Evolutionary conservation across 2,888 invertebrate species (phyloP), one percentile per base, ranked within the genome.

Genomic region (Seira ritae): DNA sequence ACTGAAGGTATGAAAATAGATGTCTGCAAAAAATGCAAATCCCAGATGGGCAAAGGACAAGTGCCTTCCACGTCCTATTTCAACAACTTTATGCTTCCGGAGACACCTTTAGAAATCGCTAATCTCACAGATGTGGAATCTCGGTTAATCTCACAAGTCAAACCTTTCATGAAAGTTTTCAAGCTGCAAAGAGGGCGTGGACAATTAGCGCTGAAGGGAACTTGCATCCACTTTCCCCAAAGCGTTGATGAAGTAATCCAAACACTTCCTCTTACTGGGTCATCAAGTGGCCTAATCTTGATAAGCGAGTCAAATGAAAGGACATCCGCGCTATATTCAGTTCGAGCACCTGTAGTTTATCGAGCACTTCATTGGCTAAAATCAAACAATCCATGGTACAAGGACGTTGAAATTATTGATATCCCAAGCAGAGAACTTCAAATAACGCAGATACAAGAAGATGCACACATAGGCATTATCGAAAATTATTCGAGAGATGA

Each of bases 181-280:
- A 62, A 65, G n/a, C 20, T 82, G 8, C 23, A 37, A 31, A 70
- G 67, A 71, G 76, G 76, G 4, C 31, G 22, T 22, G 82, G 77
- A 1, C 82, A 82, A 68, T 0, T 8, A 31, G 76, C 76, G 8
- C 0, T 66, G 15, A 76, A 72, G 19, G 77, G 82, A 1, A 8
- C 46, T 4, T 70, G 65, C n/a, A 20, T 82, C 0, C 77, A 77
- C 24, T 82, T 82, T 22, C 76, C 76, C 0, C 71, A 76, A 46
- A 15, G 6, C 12, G 68, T 82, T 17, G n/a, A 66, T 3, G 67
- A 77, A 15, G 46, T 82, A 1, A 31, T 67, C 6, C 68, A 77
- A 19, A 10, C 15, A 2, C 22, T 77, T 42, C 69, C 77, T 4
- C 17, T 77, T 68, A 1, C 8, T 76, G 0, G 20, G 46, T 75